A percentile compares a stretch with the other conserved stretches of the same genome.
phyloP scores from a whole-genome alignment of 2,888 invertebrate species.

The Calliopum simillimum region DNA sequence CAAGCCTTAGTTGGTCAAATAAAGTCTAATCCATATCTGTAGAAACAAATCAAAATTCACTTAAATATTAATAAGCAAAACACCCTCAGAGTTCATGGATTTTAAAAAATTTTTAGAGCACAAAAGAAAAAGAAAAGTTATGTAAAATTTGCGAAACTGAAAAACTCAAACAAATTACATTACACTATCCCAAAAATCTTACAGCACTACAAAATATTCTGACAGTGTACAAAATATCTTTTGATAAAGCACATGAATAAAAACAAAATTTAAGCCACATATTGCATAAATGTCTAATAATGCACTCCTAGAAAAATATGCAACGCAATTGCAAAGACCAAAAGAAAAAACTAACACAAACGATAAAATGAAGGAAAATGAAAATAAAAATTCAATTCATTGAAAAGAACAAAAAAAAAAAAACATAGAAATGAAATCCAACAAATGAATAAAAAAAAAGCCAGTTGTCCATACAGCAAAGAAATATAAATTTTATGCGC shows the following conservation, averaged over 20 bases:
- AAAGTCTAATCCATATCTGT: too few relatives aligned
- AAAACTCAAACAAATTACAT: too few relatives aligned
- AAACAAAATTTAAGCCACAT: conserved; percentile 11
- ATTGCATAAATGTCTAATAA: conserved; percentile 28
- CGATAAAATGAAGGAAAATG: background rate
- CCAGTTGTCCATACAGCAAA: conserved; percentile 6
- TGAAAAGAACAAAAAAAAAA: conserved; percentile 3
- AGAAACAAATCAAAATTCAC: too few relatives aligned
- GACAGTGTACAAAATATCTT: background rate
- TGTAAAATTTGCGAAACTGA: too few relatives aligned
- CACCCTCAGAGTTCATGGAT: too few relatives aligned
- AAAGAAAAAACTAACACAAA: conserved; percentile 3
- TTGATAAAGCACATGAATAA: background rate
- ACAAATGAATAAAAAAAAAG: conserved; percentile 5
- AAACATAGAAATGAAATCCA: conserved; percentile 10
- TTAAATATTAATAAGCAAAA: too few relatives aligned
- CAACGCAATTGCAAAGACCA: conserved; percentile 21
- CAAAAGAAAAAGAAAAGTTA: too few relatives aligned
- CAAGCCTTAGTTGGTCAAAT: too few relatives aligned
- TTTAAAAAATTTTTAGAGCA: too few relatives aligned
- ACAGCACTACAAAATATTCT: background rate
- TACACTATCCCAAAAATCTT: too few relatives aligned
- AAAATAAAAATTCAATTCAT: background rate
- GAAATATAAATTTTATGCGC: conserved; percentile 26
- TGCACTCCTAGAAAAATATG: conserved; percentile 38